Base-by-base conservation (phyloP, 2,888 invertebrate genomes). In the Acanthosoma haemorrhoidale region DNA sequence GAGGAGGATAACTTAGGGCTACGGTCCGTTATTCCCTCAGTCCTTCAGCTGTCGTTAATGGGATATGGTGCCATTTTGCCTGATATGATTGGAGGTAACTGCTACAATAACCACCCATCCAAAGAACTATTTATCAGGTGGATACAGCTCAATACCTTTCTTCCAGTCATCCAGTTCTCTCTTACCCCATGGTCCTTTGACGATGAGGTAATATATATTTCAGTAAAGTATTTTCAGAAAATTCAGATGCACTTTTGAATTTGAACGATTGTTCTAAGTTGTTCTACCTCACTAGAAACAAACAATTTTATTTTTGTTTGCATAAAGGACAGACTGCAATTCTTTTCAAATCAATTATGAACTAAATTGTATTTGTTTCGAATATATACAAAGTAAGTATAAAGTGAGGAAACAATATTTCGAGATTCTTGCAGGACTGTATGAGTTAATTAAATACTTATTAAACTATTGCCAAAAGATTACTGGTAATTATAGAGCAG, bases 121-220 rank as follows among this genome's bases (percentile, higher is more conserved):
- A 85, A 85, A 71, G 88, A 89, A 77, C 79, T 89, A 63, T 90
- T 88, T 77, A 85, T 92, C 32, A 82, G 92, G 76, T 93, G 92
- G 92, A 82, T 90, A 58, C 88, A 91, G 77, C 87, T 89, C 0
- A 90, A 88, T 70, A 84, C 87, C 0, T 91, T 91, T 77, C 84
- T 94, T 82, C 92, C 92, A 0, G 82, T 85, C 0, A 84, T 93
- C 81, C 92, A 93, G 80, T 91, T 88, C 76, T 92, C 92, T 0
- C 86, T 86, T 71, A 85, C 86, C 0, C 93, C 93, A 0, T 94
- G 92, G 92, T 86, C 89, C 73, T 90, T 85, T 77, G 88, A 88
- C 76, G 77, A 83, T 11, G 83, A 87, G 78, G 80, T 79, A 66
- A 73, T 25, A 25, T n/a, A n/a, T n/a, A n/a, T n/a, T n/a, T n/a